Percentiles rank a stretch among this genome's conserved stretches.
phyloP scores from a whole-genome alignment of 2,113 vertebrate species.

The Nettapus auritus region DNA sequence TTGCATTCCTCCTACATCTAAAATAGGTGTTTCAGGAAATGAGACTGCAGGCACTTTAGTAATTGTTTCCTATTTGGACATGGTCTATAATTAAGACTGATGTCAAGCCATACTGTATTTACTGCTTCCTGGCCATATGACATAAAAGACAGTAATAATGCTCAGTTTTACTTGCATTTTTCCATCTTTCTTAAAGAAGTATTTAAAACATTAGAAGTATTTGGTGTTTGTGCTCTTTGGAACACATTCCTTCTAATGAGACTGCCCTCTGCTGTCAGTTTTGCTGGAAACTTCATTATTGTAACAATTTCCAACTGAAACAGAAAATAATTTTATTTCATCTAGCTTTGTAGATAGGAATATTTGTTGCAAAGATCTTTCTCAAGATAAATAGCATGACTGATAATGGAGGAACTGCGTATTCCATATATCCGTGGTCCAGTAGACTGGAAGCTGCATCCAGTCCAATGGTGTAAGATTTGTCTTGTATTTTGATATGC shows the following conservation, averaged over 20 bases:
- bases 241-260: neutral
- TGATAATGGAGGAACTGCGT: neutral
- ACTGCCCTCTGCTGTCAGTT: neutral
- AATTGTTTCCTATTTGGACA: neutral
- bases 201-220: neutral
- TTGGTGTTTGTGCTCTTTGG: neutral
- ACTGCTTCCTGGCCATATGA: neutral
- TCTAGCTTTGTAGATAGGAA: neutral
- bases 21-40: neutral
- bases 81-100: neutral
- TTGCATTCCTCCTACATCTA: neutral
- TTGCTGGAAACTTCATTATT: neutral
- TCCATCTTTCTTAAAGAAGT: neutral
- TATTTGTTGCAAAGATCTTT: neutral
- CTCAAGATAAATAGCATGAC: neutral
- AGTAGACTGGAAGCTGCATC: neutral
- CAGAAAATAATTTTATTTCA: neutral
- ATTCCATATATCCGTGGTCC: neutral
- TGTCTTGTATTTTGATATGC: neutral
- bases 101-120: neutral
- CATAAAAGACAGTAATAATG: neutral
- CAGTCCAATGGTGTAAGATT: neutral
- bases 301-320: neutral
- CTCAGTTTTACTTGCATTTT: neutral
- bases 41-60: neutral